These are phyloP conservation scores for Sorex araneus DNA, from an alignment of 2,113 vertebrate genomes.

Conservation along the genomic window DNA sequence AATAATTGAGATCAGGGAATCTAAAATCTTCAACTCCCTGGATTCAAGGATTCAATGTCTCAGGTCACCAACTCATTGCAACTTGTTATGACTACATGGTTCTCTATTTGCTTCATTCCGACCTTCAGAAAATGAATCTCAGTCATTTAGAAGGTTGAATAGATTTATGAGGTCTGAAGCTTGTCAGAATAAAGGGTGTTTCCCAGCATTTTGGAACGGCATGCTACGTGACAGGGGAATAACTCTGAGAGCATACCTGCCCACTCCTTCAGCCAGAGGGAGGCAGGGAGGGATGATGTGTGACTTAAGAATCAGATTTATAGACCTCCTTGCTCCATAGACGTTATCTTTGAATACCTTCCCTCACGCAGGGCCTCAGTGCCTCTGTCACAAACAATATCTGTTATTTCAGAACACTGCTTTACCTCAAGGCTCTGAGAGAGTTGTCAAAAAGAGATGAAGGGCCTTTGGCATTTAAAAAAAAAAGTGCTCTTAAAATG, in stretches of 20 bases:
- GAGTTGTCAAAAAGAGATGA: conserved; percentile 87
- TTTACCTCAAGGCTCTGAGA: conserved; percentile 85
- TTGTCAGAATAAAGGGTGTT: conserved; percentile 77
- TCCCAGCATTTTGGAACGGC: conserved; percentile 69
- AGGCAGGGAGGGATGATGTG: conserved; percentile 34
- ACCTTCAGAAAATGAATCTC: conserved; percentile 63
- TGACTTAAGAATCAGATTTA: conserved; percentile 75
- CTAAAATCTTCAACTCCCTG: not conserved
- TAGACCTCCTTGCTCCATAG: conserved; percentile 20
- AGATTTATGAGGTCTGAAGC: conserved; percentile 79
- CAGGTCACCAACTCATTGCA: conserved; percentile 30
- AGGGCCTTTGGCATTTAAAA: conserved; percentile 85
- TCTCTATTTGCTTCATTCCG: conserved; percentile 38
- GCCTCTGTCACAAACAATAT: conserved; percentile 84
- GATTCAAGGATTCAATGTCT: conserved; percentile 31
- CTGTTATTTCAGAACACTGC: conserved; percentile 84
- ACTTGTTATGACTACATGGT: conserved; percentile 17
- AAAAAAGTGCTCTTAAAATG: conserved; percentile 87
- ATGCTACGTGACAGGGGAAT: conserved; percentile 61
- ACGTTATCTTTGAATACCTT: conserved; percentile 49
- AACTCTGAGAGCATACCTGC: conserved; percentile 57
- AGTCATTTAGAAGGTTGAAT: conserved; percentile 61
- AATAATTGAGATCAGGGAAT: not conserved
- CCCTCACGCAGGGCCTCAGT: conserved; percentile 43
- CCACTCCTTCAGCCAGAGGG: not conserved